Conservation (phyloP, 2,113 vertebrate species). For the Atractosteus spatula region DNA sequence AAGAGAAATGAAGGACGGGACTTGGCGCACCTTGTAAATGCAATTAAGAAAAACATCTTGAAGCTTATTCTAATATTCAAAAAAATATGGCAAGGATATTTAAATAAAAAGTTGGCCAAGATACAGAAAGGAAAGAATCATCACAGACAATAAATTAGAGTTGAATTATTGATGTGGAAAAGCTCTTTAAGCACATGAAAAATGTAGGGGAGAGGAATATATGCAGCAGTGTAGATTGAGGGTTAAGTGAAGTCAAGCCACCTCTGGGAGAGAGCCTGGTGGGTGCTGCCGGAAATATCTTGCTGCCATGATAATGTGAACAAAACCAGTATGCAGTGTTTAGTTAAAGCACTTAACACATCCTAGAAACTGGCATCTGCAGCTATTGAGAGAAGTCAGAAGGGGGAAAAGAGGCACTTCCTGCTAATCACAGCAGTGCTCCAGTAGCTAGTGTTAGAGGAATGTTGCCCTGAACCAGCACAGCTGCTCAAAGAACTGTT, state of each 20-base stretch:
- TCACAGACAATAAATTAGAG: conserved; percentile 14
- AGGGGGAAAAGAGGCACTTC: no score
- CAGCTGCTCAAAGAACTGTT: no score
- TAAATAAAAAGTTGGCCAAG: no score
- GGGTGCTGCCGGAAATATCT: neutral
- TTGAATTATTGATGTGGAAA: conserved; percentile 29
- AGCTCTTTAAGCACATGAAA: conserved; percentile 18
- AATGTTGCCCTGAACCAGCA: no score
- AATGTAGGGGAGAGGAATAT: conserved; percentile 14
- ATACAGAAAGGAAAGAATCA: neutral
- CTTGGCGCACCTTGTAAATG: conserved; percentile 17
- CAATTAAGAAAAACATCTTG: conserved; percentile 28
- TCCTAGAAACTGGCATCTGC: neutral
- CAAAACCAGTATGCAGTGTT: neutral
- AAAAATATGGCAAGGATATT: no score
- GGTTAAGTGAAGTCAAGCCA: neutral
- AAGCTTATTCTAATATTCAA: conserved; percentile 9
- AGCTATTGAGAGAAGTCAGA: neutral
- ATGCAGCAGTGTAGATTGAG: neutral
- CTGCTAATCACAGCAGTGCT: no score
- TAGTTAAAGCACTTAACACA: conserved; percentile 8
- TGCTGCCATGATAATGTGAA: neutral
- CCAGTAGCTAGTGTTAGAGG: no score
- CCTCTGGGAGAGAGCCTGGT: neutral
- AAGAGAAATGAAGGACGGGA: neutral